Evolutionary conservation across 1,140 invertebrate species (phyloP), one percentile per base, ranked within the genome.

Genomic region (Aphidius gifuensis): DNA sequence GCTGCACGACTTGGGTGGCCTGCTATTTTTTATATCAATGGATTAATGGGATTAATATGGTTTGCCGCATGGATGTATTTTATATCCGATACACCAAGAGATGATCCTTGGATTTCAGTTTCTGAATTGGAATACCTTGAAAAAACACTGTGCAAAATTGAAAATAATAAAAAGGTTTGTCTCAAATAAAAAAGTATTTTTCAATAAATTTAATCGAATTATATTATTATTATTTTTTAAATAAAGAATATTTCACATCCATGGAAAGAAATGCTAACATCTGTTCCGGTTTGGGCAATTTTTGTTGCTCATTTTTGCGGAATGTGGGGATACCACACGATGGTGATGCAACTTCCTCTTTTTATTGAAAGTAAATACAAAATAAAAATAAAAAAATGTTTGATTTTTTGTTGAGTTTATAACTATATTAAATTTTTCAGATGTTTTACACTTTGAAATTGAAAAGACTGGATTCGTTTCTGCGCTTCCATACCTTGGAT

Each of bases 261-360:
- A 1, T 96, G 93, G 93, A 84, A 83, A 51, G 78, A 84, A 6
- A 92, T 97, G 69, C 77, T 96, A 16, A 89, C 84, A 1, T 96
- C 94, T 0, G 80, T 84, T 47, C 87, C 94, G 0, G 92, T 96
- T 4, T 96, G 93, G 91, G 93, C 94, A 0, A 93, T 96, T 55
- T 87, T 93, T 21, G 85, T 88, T 21, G 93, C 93, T 5, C 94
- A 97, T 77, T 96, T 96, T 79, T 89, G 91, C 60, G 94, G 96
- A 78, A 97, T 96, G 79, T 97, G 94, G 94, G 94, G 94, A n/a
- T 96, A 96, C 79, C 97, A 97, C 73, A 96, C 93, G 0, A 84
- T 95, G 73, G 83, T 96, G 0, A 96, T 93, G 0, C 90, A 93
- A 69, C 79, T 97, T 40, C 95, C 95, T 5, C 93, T 89, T 46